phyloP scores from a whole-genome alignment of 2,113 vertebrate species.

The Caloenas nicobarica region DNA sequence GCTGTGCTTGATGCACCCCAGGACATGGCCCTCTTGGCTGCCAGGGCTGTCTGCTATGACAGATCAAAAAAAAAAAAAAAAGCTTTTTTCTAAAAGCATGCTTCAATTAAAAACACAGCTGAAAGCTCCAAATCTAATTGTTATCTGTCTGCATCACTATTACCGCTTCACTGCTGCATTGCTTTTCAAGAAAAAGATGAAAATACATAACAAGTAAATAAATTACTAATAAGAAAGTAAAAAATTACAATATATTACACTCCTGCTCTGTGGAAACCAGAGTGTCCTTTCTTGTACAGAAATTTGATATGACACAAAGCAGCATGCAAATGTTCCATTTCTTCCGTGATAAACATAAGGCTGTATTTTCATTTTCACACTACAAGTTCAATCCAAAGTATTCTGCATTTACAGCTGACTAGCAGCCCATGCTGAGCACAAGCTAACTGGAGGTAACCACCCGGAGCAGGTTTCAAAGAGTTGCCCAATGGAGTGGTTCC shows the following conservation, averaged over 20 bases:
- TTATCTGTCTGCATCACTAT: background rate
- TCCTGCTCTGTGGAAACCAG: background rate
- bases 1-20: no score
- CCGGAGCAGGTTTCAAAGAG: background rate
- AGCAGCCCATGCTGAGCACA: background rate
- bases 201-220: background rate
- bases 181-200: background rate
- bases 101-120: background rate
- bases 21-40: no score
- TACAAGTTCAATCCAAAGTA: background rate
- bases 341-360: background rate
- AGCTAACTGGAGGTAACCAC: background rate
- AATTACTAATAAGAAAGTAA: background rate
- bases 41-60: no score
- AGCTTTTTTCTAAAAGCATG: background rate
- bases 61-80: background rate
- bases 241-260: background rate
- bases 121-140: background rate
- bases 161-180: background rate
- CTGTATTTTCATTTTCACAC: background rate
- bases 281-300: background rate
- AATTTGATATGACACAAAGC: background rate
- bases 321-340: background rate
- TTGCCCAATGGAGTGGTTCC: background rate
- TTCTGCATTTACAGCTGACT: background rate